phyloP scores from a whole-genome alignment of 2,113 vertebrate genomes.

The Anhinga anhinga region DNA sequence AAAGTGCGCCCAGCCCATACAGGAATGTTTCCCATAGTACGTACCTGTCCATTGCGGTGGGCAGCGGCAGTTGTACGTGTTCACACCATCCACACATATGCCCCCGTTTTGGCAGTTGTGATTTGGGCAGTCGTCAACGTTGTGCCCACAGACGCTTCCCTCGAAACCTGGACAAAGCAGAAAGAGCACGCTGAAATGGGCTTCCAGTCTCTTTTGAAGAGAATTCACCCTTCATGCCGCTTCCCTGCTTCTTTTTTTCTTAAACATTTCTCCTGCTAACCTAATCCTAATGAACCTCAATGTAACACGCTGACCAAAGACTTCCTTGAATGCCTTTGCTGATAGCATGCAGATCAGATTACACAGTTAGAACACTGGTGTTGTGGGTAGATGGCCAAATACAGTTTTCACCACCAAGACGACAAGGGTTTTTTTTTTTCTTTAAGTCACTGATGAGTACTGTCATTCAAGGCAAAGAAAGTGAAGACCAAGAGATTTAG shows the following conservation, averaged over 20 bases:
- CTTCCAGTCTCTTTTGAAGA: neutral
- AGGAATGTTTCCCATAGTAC: neutral
- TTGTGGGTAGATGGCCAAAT: neutral
- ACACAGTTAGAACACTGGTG: neutral
- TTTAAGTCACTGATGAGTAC: neutral
- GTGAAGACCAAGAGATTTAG: neutral
- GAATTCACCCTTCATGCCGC: neutral
- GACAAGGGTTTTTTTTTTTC: neutral
- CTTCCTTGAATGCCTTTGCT: neutral
- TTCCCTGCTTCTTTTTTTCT: neutral
- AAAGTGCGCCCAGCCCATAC: neutral
- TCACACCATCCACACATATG: slow-evolving; percentile 92
- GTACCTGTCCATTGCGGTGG: slow-evolving; percentile 94
- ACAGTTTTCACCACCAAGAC: neutral
- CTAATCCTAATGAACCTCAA: neutral
- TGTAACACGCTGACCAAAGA: rapidly evolving
- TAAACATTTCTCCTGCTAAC: neutral
- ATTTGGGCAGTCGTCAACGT: slow-evolving; percentile 90
- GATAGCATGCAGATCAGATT: neutral
- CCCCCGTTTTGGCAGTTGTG: slow-evolving; percentile 91
- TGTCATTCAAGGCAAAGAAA: neutral
- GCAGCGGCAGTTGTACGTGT: slow-evolving; percentile 96
- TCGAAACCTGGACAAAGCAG: slow-evolving; percentile 82
- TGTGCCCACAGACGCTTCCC: slow-evolving; percentile 87
- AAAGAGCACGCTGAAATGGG: neutral